Evolutionary conservation across 1,140 invertebrate species (phyloP).

Genomic region (Hyles euphorbiae): DNA sequence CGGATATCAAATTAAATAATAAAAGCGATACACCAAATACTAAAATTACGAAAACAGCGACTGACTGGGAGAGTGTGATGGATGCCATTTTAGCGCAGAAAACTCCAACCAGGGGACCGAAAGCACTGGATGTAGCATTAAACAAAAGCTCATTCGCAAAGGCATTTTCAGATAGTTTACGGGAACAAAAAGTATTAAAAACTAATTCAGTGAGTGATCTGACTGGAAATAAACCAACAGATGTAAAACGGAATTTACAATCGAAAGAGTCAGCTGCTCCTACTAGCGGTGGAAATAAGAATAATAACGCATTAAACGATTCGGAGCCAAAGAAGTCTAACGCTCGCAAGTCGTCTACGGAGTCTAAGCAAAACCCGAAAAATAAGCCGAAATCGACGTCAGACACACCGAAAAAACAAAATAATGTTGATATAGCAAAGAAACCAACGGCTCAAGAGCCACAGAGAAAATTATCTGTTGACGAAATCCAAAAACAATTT

Average conservation of each 20-base stretch:
- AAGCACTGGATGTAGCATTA: constrained; percentile 46
- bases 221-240: neutral
- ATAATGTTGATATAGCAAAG: neutral
- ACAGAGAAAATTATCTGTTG: constrained; percentile 14
- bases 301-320: too few relatives aligned
- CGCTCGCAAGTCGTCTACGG: too few relatives aligned
- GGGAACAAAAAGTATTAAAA: constrained; percentile 12
- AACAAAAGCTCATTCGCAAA: constrained; percentile 41
- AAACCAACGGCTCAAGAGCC: constrained; percentile 3
- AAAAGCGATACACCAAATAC: too few relatives aligned
- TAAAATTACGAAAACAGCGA: constrained; percentile 1
- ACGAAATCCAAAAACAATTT: constrained; percentile 19
- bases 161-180: constrained; percentile 10
- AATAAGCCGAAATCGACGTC: neutral
- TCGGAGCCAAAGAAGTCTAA: too few relatives aligned
- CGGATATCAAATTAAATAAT: neutral
- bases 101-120: constrained; percentile 52
- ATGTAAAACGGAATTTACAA: constrained; percentile 2
- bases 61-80: constrained; percentile 56
- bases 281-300: too few relatives aligned
- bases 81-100: constrained; percentile 51
- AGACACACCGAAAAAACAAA: neutral
- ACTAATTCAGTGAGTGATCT: constrained; percentile 3
- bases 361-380: too few relatives aligned
- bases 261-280: neutral